Evolutionary conservation across 2,797 vertebrate genomes (phyloP).

Genomic region (Sebastes hubbsi): DNA sequence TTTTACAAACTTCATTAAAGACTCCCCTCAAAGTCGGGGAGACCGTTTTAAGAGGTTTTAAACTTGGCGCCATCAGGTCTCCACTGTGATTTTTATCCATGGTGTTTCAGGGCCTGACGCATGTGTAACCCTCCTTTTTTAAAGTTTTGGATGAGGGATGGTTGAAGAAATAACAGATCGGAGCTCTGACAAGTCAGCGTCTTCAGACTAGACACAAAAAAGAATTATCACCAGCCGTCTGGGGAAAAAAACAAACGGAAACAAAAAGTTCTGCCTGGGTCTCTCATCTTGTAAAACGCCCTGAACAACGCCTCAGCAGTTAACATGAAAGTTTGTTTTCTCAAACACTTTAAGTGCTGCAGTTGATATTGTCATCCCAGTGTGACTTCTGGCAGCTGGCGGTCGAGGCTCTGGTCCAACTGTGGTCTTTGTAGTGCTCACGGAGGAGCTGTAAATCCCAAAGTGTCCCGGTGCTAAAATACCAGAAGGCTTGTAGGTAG

Average conservation of each 20-base stretch:
- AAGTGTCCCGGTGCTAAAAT: conserved; percentile 39
- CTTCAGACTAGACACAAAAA: conserved; percentile 18
- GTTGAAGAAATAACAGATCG: conserved; percentile 2
- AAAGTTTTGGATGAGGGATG: neutral
- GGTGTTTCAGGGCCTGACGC: neutral
- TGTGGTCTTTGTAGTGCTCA: conserved; percentile 51
- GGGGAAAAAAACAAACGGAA: conserved; percentile 39
- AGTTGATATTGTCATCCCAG: conserved; percentile 60
- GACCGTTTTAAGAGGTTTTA: conserved; percentile 41
- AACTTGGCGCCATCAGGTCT: conserved; percentile 27
- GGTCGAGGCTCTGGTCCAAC: conserved; percentile 39
- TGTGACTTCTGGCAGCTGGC: conserved; percentile 67
- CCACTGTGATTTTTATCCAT: neutral
- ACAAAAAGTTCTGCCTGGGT: conserved; percentile 11
- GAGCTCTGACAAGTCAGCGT: conserved; percentile 10
- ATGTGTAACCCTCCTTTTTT: neutral
- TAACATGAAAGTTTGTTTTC: conserved; percentile 70
- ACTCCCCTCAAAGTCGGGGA: conserved; percentile 40
- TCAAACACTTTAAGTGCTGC: conserved; percentile 49
- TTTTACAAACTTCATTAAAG: conserved; percentile 74
- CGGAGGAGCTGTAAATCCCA: conserved; percentile 53
- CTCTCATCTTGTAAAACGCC: conserved; percentile 52
- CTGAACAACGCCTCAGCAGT: conserved; percentile 22
- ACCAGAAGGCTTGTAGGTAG: conserved; percentile 25
- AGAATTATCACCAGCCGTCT: conserved; percentile 18